Conservation (phyloP, 64 coral and sea anemone genomes). For the Stichodactyla helianthus region DNA sequence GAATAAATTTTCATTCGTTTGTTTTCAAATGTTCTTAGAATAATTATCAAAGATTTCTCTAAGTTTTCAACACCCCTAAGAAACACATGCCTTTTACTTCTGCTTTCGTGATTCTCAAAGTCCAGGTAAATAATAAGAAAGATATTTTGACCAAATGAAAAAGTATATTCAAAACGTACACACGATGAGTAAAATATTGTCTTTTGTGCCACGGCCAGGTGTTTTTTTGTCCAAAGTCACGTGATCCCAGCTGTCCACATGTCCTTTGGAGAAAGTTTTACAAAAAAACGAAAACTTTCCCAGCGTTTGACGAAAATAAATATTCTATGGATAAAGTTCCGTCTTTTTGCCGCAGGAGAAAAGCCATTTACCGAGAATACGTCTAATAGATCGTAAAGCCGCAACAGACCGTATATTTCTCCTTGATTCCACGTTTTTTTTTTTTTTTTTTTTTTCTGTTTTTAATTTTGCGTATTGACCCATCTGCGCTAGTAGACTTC, state of each 20-base stretch:
- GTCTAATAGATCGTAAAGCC: neutral
- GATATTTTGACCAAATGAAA: neutral
- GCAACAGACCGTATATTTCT: neutral
- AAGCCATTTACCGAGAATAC: neutral
- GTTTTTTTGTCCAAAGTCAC: constrained; percentile 27
- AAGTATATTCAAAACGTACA: neutral
- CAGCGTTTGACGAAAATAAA: neutral
- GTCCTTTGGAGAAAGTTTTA: constrained; percentile 25
- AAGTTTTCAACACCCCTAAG: neutral
- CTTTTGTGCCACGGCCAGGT: constrained; percentile 6
- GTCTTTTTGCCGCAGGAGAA: neutral
- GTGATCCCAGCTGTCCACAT: constrained; percentile 8
- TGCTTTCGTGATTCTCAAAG: neutral
- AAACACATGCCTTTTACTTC: neutral
- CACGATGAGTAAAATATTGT: constrained; percentile 18
- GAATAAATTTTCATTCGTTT: neutral
- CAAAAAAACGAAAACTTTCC: constrained; percentile 5
- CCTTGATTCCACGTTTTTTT: neutral
- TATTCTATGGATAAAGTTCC: neutral
- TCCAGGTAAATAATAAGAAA: neutral
- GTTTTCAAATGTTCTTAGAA: neutral
- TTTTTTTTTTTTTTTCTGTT: neutral
- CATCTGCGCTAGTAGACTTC: neutral
- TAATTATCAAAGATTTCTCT: neutral
- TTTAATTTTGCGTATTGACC: neutral